Base-by-base conservation (phyloP, 2,113 vertebrate genomes). In the Ciconia boyciana region DNA sequence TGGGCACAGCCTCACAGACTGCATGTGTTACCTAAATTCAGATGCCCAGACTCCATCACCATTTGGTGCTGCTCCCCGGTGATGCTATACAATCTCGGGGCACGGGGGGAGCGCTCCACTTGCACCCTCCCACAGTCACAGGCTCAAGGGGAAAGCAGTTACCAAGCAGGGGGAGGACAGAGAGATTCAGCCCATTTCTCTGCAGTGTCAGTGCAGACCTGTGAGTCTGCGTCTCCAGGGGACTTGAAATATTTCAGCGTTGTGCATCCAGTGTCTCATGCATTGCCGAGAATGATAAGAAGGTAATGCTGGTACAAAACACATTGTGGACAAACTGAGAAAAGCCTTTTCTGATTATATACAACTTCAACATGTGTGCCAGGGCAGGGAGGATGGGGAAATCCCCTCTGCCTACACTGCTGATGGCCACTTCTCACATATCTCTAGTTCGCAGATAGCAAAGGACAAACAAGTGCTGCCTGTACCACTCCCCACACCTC, bases 381-480 rank as follows among this genome's bases (percentile, higher is more conserved):
- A 54, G 39, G 62, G n/a, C 39, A 86, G 36, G 16, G 43, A 82
- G 51, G 70, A 55, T 2, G 20, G 28, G 48, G 44, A 76, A 94
- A 80, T 29, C 51, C 43, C 28, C 49, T 66, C 31, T 43, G 41
- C 7, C 34, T 48, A n/a, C 66, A 61, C 44, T 18, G 8, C n/a
- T 0, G 2, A 34, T 0, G 2, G 55, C 71, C 75, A 60, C 36
- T 89, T 68, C 39, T 71, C 78, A 20, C 4, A 0, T 16, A 15
- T 36, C 49, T 84, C 62, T 29, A 43, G 26, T 57, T 61, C 0
- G 0, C 51, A 71, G 65, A 60, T 0, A 88, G 13, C 13, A n/a
- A 78, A 85, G 55, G 26, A 90, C 32, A 71, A 72, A 48, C 13
- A 76, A 70, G 9, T 0, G 0, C 71, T 76, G 89, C 31, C 70